phyloP scores from a whole-genome alignment of 2,113 vertebrate species.

The Xyrauchen texanus region DNA sequence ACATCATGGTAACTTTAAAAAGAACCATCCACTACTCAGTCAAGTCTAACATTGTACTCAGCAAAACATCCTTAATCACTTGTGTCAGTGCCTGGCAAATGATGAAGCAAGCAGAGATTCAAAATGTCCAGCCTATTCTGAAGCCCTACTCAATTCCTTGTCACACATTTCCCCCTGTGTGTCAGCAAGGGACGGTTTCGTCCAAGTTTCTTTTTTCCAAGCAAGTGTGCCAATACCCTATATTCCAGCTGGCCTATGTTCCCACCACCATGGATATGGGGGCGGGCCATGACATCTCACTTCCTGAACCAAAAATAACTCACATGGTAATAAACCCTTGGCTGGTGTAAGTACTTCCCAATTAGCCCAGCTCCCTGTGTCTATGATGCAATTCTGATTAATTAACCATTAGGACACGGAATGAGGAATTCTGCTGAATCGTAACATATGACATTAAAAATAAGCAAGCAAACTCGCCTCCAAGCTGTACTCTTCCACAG shows the following conservation, averaged over 20 bases:
- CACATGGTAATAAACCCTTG: slow-evolving; percentile 53
- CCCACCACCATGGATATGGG: slow-evolving; percentile 22
- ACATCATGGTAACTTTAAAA: background rate
- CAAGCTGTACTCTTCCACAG: slow-evolving; percentile 96
- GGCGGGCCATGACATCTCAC: slow-evolving; percentile 56
- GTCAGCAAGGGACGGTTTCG: slow-evolving; percentile 40
- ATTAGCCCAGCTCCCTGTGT: background rate
- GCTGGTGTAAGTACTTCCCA: background rate
- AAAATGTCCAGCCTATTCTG: slow-evolving; percentile 18
- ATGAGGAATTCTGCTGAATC: slow-evolving; percentile 12
- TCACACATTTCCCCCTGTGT: slow-evolving; percentile 52
- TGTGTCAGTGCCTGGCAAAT: background rate
- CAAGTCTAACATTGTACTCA: background rate
- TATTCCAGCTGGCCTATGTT: slow-evolving; percentile 65
- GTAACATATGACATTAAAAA: slow-evolving; percentile 25
- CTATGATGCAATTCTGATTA: slow-evolving; percentile 20
- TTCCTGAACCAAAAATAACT: slow-evolving; percentile 72
- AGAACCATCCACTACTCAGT: background rate
- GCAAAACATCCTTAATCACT: slow-evolving; percentile 37
- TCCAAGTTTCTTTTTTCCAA: slow-evolving; percentile 65
- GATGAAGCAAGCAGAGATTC: background rate
- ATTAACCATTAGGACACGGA: slow-evolving; percentile 22
- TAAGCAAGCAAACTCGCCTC: slow-evolving; percentile 80
- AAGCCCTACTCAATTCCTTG: slow-evolving; percentile 37
- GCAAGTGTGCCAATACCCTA: slow-evolving; percentile 66